These are phyloP conservation scores for Acheta domesticus DNA, from an alignment of 2,888 invertebrate species.

Conservation along the genomic window DNA sequence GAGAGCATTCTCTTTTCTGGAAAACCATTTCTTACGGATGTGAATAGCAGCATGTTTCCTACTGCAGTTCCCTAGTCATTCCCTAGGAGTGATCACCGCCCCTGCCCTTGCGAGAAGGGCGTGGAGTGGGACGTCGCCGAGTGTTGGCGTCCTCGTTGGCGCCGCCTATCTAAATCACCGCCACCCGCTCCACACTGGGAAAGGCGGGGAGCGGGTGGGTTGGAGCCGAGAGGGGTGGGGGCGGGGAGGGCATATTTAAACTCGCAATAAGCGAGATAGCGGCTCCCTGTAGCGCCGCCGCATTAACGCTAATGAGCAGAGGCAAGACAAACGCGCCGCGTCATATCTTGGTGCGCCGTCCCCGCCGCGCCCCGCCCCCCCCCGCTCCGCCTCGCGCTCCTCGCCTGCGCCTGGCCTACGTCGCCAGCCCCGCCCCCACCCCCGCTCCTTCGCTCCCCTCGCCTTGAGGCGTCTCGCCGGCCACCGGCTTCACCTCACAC, in stretches of 20 bases:
- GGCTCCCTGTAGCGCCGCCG: not conserved
- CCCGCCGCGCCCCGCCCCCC: not conserved
- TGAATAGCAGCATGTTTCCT: too few species aligned
- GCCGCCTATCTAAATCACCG: slow-evolving; percentile 18
- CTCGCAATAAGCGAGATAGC: slow-evolving; percentile 2
- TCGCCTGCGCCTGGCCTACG: too few species aligned
- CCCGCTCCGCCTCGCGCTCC: not conserved
- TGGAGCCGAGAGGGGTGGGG: not conserved
- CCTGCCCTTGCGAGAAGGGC: too few species aligned
- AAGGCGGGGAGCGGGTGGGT: not conserved
- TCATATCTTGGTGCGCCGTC: not conserved
- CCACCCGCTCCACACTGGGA: not conserved
- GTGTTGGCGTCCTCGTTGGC: not conserved
- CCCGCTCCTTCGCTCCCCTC: too few species aligned
- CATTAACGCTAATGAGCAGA: slow-evolving; percentile 18
- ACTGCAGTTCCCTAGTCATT: not conserved
- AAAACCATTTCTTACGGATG: too few species aligned
- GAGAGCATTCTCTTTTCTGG: too few species aligned
- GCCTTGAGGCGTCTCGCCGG: too few species aligned
- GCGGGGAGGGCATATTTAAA: not conserved
- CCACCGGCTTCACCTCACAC: too few species aligned
- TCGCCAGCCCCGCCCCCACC: too few species aligned
- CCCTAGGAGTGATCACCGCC: not conserved
- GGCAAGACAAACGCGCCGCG: not conserved
- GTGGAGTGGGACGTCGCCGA: not conserved